Evolutionary conservation across 2,797 vertebrate species (phyloP), one percentile per base, ranked within the genome.

Genomic region (Helarctos malayanus): DNA sequence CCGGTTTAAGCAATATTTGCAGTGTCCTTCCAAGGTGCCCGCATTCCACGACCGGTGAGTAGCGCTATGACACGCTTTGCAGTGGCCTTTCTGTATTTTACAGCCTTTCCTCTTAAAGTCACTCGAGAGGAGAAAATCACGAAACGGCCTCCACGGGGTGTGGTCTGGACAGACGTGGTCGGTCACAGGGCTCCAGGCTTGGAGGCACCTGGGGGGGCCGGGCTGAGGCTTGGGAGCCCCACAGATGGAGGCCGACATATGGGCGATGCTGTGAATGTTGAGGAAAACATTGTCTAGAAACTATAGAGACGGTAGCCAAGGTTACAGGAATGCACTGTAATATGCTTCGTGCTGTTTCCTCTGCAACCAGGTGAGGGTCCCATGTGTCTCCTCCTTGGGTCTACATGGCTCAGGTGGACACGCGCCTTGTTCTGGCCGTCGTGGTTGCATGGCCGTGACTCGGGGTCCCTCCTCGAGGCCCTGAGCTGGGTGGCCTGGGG

Each of bases 1-100:
- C 90, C 99, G 99, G 97, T 99, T 99, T 98, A 99, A 99, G 98
- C 99, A 99, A 97, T 99, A 99, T 97, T 98, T 99, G 96, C 99
- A 99, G 97, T 99, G 99, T 98, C 99, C 99, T 85, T 99, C 99
- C 95, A 99, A 99, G 98, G 98, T 99, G 73, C 98, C 99, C n/a
- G 98, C 99, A 91, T 98, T 99, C 87, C 99, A 99, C 11, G 99
- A 99, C 76, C 99, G 99, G 99, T 99, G 97, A 99, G 98, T 98
- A 56, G 0, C 0, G 25, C 14, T 29, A 25, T 16, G 29, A 13
- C 45, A 7, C 49, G 1, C 6, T 49, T 38, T 1, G n/a, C n/a
- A 2, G 15, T 0, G 27, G 15, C 13, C 49, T n/a, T 9, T 54
- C 47, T 78, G 45, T 1, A 5, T n/a, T 69, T 85, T 71, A 9